Evolutionary conservation across 2,888 invertebrate species (phyloP), one percentile per base, ranked within the genome.

Genomic region (Diaphora mendica): DNA sequence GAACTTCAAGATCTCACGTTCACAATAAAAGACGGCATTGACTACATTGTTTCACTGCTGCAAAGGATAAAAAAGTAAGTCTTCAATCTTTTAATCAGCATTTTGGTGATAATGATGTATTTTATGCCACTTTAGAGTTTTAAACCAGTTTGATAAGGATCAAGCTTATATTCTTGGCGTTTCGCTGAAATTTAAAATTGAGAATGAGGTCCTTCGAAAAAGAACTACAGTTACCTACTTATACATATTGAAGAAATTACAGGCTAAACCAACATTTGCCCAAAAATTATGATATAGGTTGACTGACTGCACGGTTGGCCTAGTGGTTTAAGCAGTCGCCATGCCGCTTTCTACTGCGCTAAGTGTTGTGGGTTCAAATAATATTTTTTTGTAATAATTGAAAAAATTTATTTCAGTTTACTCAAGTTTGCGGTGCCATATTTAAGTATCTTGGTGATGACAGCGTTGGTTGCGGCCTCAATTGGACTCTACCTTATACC

Each of bases 1-100:
- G 92, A 91, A 77, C 90, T 95, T 1, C 95, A 95, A 86, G 95
- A 95, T 80, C 87, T 95, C 72, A 95, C 95, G 68, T 89, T 95
- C n/a, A 94, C 94, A 2, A 95, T 95, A 68, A 95, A 95, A 82
- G 93, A 93, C 75, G 91, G 93, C 55, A 95, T 95, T 68, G 95
- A 95, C 83, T 95, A 92, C 80, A 87, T 95, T 23, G 94, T 94
- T 23, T 92, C 95, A 2, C 83, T 94, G 33, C 77, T 94, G n/a
- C 95, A 95, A 79, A 93, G 93, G 77, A 75, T 95, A 66, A 92
- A 90, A 74, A 95, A 95, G 95, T 95, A 89, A 91, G 94, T 90
- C n/a, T 42, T 17, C 33, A 59, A 15, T 48, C 11, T 26, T 72
- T 59, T 13, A 66, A n/a, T 39, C 26, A 33, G 68, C 55, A 44